These are phyloP conservation scores for Aricia artaxerxes DNA, from an alignment of 2,888 invertebrate genomes.

Conservation along the genomic window DNA sequence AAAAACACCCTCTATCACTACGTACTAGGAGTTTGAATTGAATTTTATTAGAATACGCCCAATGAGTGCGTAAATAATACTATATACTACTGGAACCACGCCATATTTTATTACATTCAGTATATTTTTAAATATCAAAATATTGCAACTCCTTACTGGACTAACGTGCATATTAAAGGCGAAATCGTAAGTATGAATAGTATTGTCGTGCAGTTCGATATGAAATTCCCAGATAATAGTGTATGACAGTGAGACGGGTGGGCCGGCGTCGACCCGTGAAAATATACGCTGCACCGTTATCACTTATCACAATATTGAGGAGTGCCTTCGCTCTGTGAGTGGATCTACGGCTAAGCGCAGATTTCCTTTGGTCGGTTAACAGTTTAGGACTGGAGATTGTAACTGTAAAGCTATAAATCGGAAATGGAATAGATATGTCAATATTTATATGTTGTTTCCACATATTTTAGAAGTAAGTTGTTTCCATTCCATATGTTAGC, in stretches of 20 bases:
- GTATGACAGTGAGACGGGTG: constrained; percentile 72
- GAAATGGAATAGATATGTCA: neutral
- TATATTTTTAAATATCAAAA: neutral
- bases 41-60: too few relatives aligned
- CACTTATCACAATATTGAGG: constrained; percentile 60
- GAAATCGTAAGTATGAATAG: constrained; percentile 26
- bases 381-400: neutral
- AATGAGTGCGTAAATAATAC: too few relatives aligned
- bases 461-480: neutral
- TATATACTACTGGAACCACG: neutral
- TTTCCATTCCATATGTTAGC: neutral
- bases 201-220: constrained; percentile 58
- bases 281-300: constrained; percentile 61
- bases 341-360: neutral
- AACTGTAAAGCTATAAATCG: neutral
- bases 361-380: neutral
- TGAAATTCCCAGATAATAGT: constrained; percentile 67
- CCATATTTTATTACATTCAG: neutral
- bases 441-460: neutral
- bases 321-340: neutral
- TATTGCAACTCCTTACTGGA: neutral
- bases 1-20: too few relatives aligned
- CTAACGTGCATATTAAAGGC: constrained; percentile 25
- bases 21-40: too few relatives aligned
- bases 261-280: constrained; percentile 58